These are phyloP conservation scores for Anomalospiza imberbis DNA, from an alignment of 2,797 vertebrate species.

Conservation along the genomic window DNA sequence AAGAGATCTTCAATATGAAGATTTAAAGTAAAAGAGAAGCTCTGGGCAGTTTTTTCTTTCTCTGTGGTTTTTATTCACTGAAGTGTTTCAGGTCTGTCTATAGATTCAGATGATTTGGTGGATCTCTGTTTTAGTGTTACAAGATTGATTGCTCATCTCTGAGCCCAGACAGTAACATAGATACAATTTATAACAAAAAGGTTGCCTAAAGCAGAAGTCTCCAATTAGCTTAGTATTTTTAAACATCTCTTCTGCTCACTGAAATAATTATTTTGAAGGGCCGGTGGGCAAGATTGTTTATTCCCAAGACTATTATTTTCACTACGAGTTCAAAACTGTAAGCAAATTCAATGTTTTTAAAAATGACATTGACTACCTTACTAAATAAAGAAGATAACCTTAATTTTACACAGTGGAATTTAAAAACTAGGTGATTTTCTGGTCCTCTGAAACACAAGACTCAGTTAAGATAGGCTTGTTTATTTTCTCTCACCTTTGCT, in stretches of 20 bases:
- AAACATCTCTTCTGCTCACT: background rate
- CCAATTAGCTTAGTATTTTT: background rate
- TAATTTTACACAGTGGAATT: background rate
- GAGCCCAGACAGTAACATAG: background rate
- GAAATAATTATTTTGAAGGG: background rate
- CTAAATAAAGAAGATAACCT: background rate
- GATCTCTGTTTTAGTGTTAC: background rate
- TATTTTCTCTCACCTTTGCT: background rate
- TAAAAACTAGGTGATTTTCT: background rate
- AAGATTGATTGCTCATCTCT: background rate
- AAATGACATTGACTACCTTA: background rate
- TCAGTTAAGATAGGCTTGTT: background rate
- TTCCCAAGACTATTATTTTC: background rate
- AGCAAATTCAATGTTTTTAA: background rate
- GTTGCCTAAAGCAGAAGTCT: background rate
- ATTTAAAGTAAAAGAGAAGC: conserved; percentile 33
- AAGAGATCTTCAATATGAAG: background rate
- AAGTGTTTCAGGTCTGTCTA: conserved; percentile 1
- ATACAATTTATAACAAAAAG: background rate
- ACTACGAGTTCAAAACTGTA: background rate
- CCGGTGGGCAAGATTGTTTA: background rate
- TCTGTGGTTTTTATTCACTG: background rate
- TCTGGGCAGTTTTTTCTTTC: background rate
- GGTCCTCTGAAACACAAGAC: background rate
- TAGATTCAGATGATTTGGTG: background rate